These are phyloP conservation scores for Oceanites oceanicus DNA, from an alignment of 2,113 vertebrate genomes.

Conservation along the genomic window DNA sequence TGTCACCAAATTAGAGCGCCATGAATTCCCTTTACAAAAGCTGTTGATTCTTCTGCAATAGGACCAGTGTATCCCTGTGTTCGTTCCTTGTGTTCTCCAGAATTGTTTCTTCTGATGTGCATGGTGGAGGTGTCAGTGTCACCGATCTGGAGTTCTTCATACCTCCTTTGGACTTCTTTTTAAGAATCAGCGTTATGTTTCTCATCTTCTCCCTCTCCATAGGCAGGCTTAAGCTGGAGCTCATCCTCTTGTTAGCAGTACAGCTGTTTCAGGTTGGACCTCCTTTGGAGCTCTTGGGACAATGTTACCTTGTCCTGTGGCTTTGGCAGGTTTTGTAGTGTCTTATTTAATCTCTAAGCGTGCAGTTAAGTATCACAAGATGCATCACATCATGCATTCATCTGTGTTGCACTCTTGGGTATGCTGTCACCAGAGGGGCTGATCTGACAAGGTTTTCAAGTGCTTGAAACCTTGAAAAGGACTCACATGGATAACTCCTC, in stretches of 20 bases:
- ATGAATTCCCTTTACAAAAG: not conserved
- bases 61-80: not conserved
- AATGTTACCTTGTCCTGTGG: not conserved
- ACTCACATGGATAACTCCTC: not conserved
- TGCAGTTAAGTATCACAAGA: not conserved
- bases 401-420: not conserved
- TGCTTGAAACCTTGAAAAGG: not conserved
- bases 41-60: not conserved
- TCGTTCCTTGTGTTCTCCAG: not conserved
- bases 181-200: not conserved
- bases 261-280: not conserved
- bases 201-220: not conserved
- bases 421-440: not conserved
- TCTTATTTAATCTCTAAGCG: not conserved
- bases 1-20: not conserved
- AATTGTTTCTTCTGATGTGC: not conserved
- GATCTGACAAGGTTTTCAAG: not conserved
- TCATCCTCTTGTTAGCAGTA: not conserved
- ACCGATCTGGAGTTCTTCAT: not conserved
- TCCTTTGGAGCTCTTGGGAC: not conserved
- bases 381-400: not conserved
- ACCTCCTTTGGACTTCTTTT: not conserved
- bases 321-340: not conserved
- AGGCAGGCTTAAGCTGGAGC: not conserved
- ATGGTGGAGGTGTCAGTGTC: not conserved